phyloP scores from a whole-genome alignment of 1,140 invertebrate genomes.

The Agrilus planipennis region DNA sequence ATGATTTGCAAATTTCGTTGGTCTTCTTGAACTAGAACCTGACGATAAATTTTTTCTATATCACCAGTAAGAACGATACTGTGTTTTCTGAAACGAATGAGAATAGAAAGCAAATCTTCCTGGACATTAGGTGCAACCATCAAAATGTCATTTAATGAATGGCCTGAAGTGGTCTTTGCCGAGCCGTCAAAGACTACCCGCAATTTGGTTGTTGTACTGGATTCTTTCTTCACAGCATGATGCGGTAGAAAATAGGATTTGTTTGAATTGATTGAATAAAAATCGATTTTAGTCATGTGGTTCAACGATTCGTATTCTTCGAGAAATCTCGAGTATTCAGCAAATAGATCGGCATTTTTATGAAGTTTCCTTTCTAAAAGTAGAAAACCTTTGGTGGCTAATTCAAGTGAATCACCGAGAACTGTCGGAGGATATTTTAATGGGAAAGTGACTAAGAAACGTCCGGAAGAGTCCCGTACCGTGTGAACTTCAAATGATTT shows the following conservation, averaged over 20 bases:
- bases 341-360: not conserved
- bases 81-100: not conserved
- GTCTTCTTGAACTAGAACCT: too few species aligned
- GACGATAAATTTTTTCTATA: too few species aligned
- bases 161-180: constrained; percentile 15
- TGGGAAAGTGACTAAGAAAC: not conserved
- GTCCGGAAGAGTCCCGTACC: not conserved
- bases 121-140: too few species aligned
- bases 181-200: constrained; percentile 22
- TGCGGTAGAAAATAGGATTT: constrained; percentile 34
- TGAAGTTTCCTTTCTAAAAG: not conserved
- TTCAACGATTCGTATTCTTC: too few species aligned
- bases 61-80: too few species aligned
- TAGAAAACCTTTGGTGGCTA: not conserved
- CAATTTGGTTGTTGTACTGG: constrained; percentile 18
- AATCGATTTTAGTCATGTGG: too few species aligned
- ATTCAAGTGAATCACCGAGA: not conserved
- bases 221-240: constrained; percentile 19
- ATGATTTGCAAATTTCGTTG: too few species aligned
- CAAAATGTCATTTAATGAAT: constrained; percentile 1
- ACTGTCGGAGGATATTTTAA: not conserved
- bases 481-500: not conserved
- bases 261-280: too few species aligned
- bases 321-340: too few species aligned
- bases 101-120: not conserved